Percentiles rank a stretch among this genome's conserved stretches.
phyloP scores from a whole-genome alignment of 2,797 vertebrate species.

The Halcyon chelicuti region DNA sequence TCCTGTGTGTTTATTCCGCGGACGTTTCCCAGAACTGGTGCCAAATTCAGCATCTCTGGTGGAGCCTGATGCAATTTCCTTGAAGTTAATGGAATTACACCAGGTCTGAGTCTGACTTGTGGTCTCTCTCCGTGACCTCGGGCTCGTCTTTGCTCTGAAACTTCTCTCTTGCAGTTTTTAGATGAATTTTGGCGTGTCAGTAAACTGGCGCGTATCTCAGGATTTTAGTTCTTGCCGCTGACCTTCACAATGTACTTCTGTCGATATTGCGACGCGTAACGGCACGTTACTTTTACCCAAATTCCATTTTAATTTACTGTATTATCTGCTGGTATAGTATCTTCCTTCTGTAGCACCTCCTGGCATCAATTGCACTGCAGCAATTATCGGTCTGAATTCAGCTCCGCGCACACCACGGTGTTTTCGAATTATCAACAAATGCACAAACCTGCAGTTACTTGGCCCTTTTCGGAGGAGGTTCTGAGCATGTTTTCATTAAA shows the following conservation, averaged over 20 bases:
- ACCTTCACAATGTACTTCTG: neutral
- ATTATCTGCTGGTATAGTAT: neutral
- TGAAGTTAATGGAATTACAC: conserved; percentile 32
- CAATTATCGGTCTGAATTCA: neutral
- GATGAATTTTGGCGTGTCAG: accelerated
- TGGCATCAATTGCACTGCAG: neutral
- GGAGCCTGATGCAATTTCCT: conserved; percentile 6
- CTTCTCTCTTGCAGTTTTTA: neutral
- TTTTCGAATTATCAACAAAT: neutral
- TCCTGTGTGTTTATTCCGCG: neutral
- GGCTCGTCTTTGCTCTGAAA: neutral
- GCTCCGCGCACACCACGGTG: neutral
- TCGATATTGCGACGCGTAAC: neutral
- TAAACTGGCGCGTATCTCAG: neutral
- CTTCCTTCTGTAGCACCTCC: neutral
- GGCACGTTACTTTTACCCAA: neutral
- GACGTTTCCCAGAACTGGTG: neutral
- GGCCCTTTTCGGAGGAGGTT: neutral
- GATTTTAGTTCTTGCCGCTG: neutral
- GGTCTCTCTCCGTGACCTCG: neutral
- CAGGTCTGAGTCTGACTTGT: neutral
- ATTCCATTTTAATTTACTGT: neutral
- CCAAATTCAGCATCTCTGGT: conserved; percentile 2
- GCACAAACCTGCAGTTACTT: neutral
- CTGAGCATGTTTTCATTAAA: neutral